phyloP scores from a whole-genome alignment of 1,140 invertebrate species.

The Drosophila sucinea region DNA sequence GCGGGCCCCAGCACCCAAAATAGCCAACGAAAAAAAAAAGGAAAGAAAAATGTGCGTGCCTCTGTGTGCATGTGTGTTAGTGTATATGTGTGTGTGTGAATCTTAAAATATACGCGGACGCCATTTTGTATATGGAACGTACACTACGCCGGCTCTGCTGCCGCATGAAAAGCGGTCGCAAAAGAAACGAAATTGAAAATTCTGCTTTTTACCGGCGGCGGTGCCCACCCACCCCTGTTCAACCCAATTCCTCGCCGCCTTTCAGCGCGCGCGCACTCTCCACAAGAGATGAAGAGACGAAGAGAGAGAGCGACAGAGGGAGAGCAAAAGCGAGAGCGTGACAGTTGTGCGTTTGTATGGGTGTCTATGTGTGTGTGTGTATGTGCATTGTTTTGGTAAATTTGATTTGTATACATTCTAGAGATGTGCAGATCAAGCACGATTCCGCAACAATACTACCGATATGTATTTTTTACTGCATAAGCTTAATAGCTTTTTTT shows the following conservation, averaged over 20 bases:
- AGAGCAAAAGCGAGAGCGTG: constrained; percentile 32
- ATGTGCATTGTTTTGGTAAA: constrained; percentile 76
- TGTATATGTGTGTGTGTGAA: constrained; percentile 52
- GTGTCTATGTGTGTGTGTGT: constrained; percentile 47
- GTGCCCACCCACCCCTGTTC: constrained; percentile 38
- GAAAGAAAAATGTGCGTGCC: constrained; percentile 50
- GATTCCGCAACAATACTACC: neutral
- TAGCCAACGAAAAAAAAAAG: constrained; percentile 66
- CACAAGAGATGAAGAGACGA: neutral
- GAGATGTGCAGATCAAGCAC: neutral
- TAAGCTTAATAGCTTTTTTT: no score
- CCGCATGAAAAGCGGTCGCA: constrained; percentile 57
- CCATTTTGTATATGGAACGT: constrained; percentile 75
- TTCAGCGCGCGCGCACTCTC: constrained; percentile 40
- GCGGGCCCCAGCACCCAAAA: constrained; percentile 61
- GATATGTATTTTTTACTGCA: neutral
- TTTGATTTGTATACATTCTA: constrained; percentile 69
- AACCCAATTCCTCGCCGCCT: constrained; percentile 66
- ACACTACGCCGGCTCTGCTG: constrained; percentile 49
- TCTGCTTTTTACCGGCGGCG: constrained; percentile 69
- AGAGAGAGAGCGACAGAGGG: constrained; percentile 20
- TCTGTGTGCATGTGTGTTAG: constrained; percentile 31
- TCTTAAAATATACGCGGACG: constrained; percentile 81
- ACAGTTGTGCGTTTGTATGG: constrained; percentile 17
- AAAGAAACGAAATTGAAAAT: constrained; percentile 74